These are phyloP conservation scores for Thymelicus sylvestris DNA, from an alignment of 2,888 invertebrate genomes.

Conservation along the genomic window DNA sequence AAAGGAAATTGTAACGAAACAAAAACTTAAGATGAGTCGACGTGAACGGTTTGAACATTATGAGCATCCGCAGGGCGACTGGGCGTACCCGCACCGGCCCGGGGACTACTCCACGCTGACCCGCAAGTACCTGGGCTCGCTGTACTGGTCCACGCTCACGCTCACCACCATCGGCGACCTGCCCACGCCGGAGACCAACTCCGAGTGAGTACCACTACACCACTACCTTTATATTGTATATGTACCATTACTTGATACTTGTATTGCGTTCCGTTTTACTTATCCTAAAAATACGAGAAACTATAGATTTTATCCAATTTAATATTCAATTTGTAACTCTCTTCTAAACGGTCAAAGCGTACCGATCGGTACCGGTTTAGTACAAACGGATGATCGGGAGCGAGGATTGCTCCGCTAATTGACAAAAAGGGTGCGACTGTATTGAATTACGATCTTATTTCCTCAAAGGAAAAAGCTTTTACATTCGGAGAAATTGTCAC, in stretches of 20 bases:
- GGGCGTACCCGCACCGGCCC: constrained; percentile 94
- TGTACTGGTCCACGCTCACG: constrained; percentile 98
- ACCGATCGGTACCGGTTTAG: not conserved
- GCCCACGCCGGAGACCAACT: constrained; percentile 97
- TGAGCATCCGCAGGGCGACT: constrained; percentile 87
- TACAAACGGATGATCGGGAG: not conserved
- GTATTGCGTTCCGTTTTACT: too few species aligned
- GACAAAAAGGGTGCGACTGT: constrained; percentile 20
- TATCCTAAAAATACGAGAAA: too few species aligned
- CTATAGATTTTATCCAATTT: not conserved
- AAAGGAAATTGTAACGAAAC: too few species aligned
- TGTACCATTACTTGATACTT: too few species aligned
- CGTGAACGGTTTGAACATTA: too few species aligned
- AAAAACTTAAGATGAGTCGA: too few species aligned
- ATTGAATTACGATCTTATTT: constrained; percentile 5
- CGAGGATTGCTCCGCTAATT: constrained; percentile 5
- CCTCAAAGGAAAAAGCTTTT: constrained; percentile 10
- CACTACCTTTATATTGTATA: too few species aligned
- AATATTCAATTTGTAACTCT: not conserved
- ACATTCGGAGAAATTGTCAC: not conserved
- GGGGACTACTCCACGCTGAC: constrained; percentile 96
- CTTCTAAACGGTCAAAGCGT: not conserved
- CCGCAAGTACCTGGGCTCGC: constrained; percentile 96
- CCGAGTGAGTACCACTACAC: constrained; percentile 91
- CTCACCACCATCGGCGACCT: constrained; percentile 98